Evolutionary conservation across 2,113 vertebrate genomes (phyloP).

Genomic region (Corythoichthys haematopterus): DNA sequence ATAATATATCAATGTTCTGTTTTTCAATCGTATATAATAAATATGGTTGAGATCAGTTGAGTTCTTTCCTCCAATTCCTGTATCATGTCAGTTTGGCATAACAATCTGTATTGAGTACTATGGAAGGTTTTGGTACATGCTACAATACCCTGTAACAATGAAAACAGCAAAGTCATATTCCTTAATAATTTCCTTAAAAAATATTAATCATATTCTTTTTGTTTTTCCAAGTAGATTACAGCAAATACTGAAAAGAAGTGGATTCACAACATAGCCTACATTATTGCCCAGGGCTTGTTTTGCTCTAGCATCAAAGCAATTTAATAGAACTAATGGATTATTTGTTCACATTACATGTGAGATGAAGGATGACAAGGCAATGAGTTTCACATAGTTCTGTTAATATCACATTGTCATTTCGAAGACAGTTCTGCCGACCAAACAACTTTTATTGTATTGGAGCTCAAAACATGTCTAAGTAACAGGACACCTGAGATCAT

Average conservation of each 20-base stretch:
- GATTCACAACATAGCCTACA: conserved; percentile 19
- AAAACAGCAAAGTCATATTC: neutral
- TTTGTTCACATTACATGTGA: conserved; percentile 30
- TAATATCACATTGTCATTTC: conserved; percentile 33
- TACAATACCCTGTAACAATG: neutral
- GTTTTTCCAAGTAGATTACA: conserved; percentile 23
- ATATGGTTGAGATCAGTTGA: no score
- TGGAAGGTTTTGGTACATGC: no score
- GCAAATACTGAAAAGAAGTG: conserved; percentile 34
- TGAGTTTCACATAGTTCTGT: conserved; percentile 17
- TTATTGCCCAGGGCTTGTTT: conserved; percentile 39
- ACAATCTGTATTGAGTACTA: neutral
- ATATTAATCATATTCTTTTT: neutral
- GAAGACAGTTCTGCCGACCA: conserved; percentile 17
- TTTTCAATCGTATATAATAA: no score
- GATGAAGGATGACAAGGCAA: conserved; percentile 28
- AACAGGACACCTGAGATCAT: conserved; percentile 28
- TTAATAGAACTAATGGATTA: conserved; percentile 33
- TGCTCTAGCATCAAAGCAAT: conserved; percentile 21
- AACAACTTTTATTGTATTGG: conserved; percentile 22
- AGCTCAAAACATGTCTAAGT: conserved; percentile 7
- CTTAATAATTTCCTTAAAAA: neutral
- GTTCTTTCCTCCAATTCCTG: neutral
- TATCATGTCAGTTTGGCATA: neutral
- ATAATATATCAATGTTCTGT: no score